Base-by-base conservation (phyloP, 2,113 vertebrate genomes). In the Plecotus auritus region DNA sequence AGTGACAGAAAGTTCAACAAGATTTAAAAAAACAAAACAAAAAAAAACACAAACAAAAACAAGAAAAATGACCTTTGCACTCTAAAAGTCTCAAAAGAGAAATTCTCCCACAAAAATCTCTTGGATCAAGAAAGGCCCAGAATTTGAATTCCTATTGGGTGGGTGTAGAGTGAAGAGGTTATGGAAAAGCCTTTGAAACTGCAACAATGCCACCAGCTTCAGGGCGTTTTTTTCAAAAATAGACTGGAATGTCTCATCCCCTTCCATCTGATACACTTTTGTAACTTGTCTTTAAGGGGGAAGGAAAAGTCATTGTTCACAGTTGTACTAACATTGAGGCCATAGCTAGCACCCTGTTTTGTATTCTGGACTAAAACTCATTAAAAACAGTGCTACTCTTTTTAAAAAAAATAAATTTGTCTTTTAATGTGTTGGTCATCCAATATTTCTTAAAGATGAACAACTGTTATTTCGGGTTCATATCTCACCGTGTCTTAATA, bases 291-390 rank as follows among this genome's bases (percentile, higher is more conserved):
- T 54, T 83, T 4, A 20, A 1, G 6, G 20, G 70, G 30, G 40
- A 70, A 80, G 82, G 37, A 69, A 61, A 88, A 59, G 66, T 26
- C 66, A 35, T 0, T 76, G 56, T 77, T 95, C 26, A 30, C 16
- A 9, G 4, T 2, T 72, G 28, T 51, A 9, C 42, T 42, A 72
- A 67, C 69, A 32, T 4, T 4, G 54, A 54, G 47, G 37, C 22
- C 45, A 69, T 40, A 49, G 10, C 67, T 56, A 77, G 69, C 17
- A 32, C 81, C 59, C 54, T 73, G 77, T 69, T 94, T 74, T 90
- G 67, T 85, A 61, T 92, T 73, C 78, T 90, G 61, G 40, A 69
- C 59, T 94, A 88, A 92, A 81, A 28, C n/a, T 72, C 70, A 97
- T 66, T 96, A 95, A 96, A 96, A 78, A 74, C 20, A 42, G 6